phyloP scores from a whole-genome alignment of 1,140 invertebrate species.

The Cryptotermes secundus region DNA sequence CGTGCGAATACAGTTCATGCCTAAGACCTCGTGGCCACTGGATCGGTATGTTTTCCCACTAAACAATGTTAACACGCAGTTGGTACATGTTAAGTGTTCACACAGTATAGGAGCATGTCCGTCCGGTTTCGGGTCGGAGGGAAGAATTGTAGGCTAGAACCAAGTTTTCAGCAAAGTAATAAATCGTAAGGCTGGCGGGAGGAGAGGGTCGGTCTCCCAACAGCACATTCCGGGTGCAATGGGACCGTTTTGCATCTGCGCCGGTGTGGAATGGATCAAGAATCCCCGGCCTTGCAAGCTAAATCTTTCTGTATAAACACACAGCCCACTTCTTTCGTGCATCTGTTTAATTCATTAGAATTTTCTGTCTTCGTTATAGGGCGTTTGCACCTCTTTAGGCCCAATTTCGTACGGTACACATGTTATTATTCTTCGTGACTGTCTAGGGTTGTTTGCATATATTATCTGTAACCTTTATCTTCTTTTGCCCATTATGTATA shows the following conservation, averaged over 20 bases:
- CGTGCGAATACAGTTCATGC: too few relatives aligned
- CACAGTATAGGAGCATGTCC: not conserved
- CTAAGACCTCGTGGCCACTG: too few relatives aligned
- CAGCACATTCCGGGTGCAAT: constrained; percentile 45
- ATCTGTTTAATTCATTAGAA: not conserved
- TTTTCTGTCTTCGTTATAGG: not conserved
- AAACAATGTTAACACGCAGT: not conserved
- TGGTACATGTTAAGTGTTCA: not conserved
- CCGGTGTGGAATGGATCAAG: not conserved
- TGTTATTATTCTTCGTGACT: not conserved
- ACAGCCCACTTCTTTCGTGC: not conserved
- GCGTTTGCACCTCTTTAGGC: not conserved
- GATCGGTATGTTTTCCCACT: too few relatives aligned
- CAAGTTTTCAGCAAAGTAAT: constrained; percentile 45
- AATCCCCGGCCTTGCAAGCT: too few relatives aligned
- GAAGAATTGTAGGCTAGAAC: not conserved
- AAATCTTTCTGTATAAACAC: too few relatives aligned
- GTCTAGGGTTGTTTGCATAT: not conserved
- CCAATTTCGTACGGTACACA: too few relatives aligned
- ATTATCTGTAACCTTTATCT: not conserved
- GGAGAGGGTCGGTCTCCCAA: not conserved
- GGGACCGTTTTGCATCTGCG: constrained; percentile 34
- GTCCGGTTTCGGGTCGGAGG: not conserved
- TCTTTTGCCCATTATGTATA: not conserved
- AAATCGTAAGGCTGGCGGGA: constrained; percentile 40